phyloP scores from a whole-genome alignment of 2,888 invertebrate species.

The Latheticus oryzae region DNA sequence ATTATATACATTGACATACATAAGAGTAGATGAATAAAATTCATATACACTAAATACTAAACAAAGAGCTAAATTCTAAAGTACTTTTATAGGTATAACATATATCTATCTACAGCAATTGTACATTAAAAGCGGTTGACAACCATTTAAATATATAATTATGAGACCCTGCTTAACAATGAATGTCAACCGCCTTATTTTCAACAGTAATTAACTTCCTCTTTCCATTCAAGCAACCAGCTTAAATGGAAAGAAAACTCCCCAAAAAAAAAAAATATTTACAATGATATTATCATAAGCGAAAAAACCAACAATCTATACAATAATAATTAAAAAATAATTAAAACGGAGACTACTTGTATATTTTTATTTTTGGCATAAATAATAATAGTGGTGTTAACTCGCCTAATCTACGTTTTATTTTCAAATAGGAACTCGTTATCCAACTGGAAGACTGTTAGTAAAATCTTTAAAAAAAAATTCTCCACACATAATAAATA shows the following conservation, averaged over 20 bases:
- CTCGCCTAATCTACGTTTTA: constrained; percentile 44
- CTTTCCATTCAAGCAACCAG: constrained; percentile 9
- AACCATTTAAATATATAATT: constrained; percentile 64
- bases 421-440: constrained; percentile 61
- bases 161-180: constrained; percentile 66
- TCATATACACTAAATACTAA: constrained; percentile 58
- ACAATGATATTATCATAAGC: constrained; percentile 29
- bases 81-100: constrained; percentile 50
- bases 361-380: constrained; percentile 54
- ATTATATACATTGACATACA: constrained; percentile 59
- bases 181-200: constrained; percentile 61
- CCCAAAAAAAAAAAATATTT: constrained; percentile 22
- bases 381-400: constrained; percentile 40
- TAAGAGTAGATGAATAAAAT: constrained; percentile 56
- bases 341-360: constrained; percentile 45
- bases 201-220: constrained; percentile 17
- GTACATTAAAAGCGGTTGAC: constrained; percentile 60
- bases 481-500: constrained; percentile 41
- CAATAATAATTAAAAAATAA: constrained; percentile 48
- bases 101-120: constrained; percentile 59
- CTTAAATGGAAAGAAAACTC: constrained; percentile 19
- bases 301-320: constrained; percentile 45
- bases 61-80: constrained; percentile 56
- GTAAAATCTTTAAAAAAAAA: too few relatives aligned
- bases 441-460: constrained; percentile 60